These are phyloP conservation scores for Ophiothrix spiculata DNA, from an alignment of 35 echinoderm and acorn worm species.

Conservation along the genomic window DNA sequence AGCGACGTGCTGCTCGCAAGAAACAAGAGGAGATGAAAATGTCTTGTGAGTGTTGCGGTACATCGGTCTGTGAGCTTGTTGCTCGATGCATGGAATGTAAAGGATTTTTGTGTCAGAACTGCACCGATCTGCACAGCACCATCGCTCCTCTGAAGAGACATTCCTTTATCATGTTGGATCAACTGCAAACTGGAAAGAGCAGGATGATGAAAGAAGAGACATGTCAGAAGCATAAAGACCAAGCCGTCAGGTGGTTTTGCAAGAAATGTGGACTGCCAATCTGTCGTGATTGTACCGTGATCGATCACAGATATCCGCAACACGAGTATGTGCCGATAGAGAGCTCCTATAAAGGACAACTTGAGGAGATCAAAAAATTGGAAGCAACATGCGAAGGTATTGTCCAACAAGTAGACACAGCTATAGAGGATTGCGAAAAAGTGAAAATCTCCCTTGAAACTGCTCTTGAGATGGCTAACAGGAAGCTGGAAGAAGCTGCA, in stretches of 20 bases:
- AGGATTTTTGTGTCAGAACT: background rate
- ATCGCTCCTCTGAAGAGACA: background rate
- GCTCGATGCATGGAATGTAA: slow-evolving; percentile 14
- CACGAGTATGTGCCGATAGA: slow-evolving; percentile 18
- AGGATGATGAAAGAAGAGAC: background rate
- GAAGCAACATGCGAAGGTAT: background rate
- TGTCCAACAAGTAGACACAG: background rate
- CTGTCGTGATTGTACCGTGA: background rate
- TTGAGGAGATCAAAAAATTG: slow-evolving; percentile 1
- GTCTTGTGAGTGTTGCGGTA: background rate
- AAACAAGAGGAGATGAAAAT: background rate
- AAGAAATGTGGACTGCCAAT: slow-evolving; percentile 15
- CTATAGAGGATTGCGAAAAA: background rate
- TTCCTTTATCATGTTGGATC: background rate
- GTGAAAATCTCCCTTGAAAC: background rate
- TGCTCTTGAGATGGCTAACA: background rate
- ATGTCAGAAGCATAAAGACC: background rate
- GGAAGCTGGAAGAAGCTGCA: background rate
- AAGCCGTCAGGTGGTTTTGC: background rate
- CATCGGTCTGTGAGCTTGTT: background rate
- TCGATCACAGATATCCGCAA: slow-evolving; percentile 10
- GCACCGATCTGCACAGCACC: background rate
- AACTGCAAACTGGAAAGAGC: background rate
- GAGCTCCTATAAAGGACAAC: background rate
- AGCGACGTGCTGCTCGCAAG: background rate